Conservation (phyloP, 2,797 vertebrate genomes). For the Poecilia wingei region DNA sequence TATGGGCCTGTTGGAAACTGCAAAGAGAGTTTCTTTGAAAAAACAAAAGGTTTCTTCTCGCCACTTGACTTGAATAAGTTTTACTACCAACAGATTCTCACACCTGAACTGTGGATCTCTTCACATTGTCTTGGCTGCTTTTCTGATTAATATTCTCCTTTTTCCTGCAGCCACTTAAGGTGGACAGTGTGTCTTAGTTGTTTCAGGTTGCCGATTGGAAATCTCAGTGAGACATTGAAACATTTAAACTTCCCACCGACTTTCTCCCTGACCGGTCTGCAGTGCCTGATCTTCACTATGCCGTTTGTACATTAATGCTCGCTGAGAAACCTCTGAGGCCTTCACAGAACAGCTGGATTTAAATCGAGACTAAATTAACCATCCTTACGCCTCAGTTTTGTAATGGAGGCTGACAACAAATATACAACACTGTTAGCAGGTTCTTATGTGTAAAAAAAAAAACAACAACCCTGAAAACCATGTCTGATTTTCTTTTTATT, state of each 20-base stretch:
- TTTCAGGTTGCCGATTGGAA: neutral
- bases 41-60: neutral
- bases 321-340: neutral
- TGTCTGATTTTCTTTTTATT: neutral
- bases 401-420: neutral
- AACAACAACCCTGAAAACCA: neutral
- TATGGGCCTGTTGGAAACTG: neutral
- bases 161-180: neutral
- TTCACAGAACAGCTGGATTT: neutral
- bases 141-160: neutral
- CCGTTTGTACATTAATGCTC: neutral
- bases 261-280: neutral
- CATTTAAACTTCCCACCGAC: neutral
- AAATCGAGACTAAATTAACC: neutral
- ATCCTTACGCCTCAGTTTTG: neutral
- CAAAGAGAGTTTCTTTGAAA: neutral
- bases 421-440: neutral
- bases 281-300: neutral
- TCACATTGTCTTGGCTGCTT: neutral
- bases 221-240: neutral
- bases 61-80: neutral
- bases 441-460: neutral
- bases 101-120: neutral
- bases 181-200: neutral
- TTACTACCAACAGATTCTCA: neutral